phyloP scores from a whole-genome alignment of 2,888 invertebrate species.

The Oligia fasciuncula region DNA sequence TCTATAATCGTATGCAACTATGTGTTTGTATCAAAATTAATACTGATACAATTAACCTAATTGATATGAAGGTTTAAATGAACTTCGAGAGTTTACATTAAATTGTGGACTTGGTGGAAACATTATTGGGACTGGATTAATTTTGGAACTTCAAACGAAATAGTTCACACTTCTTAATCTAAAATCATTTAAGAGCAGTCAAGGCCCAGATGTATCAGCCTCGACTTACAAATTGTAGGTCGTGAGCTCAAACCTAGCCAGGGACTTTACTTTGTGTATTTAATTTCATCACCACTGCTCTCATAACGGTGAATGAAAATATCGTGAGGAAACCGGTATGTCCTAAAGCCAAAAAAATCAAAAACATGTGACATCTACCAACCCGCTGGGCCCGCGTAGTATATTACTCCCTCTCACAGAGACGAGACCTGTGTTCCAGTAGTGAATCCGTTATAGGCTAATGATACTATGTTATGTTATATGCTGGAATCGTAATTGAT shows the following conservation, averaged over 20 bases:
- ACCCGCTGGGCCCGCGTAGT: not conserved
- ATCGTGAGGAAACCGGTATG: not conserved
- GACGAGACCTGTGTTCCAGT: not conserved
- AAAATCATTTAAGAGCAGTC: not conserved
- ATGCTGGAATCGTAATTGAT: not conserved
- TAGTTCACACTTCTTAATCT: not conserved
- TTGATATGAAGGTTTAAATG: not conserved
- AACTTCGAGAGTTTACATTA: not conserved
- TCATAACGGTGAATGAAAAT: not conserved
- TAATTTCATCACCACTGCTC: not conserved
- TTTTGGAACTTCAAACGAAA: not conserved
- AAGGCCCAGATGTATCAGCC: not conserved
- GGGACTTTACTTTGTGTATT: not conserved
- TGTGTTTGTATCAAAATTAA: slow-evolving; percentile 20
- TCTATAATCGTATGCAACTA: slow-evolving; percentile 1
- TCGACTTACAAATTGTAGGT: no score
- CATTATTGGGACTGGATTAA: not conserved
- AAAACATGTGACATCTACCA: not conserved
- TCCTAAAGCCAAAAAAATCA: not conserved
- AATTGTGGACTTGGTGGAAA: not conserved
- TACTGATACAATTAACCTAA: not conserved
- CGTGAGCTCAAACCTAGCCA: not conserved
- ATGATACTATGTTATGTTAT: not conserved
- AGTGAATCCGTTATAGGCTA: not conserved
- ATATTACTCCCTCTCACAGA: not conserved